phyloP scores from a whole-genome alignment of 2,113 vertebrate species.

The Grantiella picta region DNA sequence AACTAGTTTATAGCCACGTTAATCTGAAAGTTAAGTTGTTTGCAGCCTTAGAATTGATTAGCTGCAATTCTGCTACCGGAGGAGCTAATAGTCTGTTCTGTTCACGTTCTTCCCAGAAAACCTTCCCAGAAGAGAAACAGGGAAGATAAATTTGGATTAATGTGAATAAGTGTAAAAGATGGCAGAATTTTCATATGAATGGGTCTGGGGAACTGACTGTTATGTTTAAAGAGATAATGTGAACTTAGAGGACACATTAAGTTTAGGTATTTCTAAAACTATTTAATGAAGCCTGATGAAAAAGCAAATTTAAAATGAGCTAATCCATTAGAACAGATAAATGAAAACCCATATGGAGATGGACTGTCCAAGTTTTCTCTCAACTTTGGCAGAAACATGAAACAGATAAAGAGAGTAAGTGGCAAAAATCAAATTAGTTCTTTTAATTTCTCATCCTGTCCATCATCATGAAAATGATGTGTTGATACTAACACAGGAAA shows the following conservation, averaged over 20 bases:
- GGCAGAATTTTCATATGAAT: neutral
- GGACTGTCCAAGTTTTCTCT: neutral
- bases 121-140: neutral
- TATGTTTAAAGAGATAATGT: neutral
- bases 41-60: neutral
- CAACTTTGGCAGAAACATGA: neutral
- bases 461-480: neutral
- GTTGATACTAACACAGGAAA: neutral
- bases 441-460: neutral
- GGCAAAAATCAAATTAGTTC: neutral
- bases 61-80: neutral
- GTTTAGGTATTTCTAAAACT: neutral
- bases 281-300: neutral
- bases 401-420: neutral
- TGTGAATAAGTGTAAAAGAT: neutral
- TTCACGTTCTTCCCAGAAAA: neutral
- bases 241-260: neutral
- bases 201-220: neutral
- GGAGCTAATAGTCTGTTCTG: neutral
- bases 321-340: neutral
- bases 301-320: neutral
- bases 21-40: neutral
- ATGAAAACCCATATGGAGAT: neutral
- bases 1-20: neutral
- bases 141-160: neutral